Conservation (phyloP, 2,113 vertebrate species). For the Petaurus breviceps region DNA sequence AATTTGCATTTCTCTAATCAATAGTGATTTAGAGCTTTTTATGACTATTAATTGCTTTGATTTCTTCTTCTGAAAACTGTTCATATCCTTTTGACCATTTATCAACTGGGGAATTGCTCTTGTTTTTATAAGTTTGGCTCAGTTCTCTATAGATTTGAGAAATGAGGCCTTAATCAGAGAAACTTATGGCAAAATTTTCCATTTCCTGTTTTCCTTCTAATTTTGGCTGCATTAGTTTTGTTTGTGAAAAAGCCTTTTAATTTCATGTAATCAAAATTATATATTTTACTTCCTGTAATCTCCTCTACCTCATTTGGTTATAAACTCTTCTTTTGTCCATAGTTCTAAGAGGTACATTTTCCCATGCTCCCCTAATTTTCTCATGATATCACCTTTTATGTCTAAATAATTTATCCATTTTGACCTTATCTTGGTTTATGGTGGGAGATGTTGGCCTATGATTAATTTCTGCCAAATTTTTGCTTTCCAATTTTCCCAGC, state of each 20-base stretch:
- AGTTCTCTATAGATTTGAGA: background rate
- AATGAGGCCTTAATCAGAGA: background rate
- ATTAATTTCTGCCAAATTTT: background rate
- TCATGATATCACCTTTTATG: background rate
- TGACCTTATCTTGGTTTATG: background rate
- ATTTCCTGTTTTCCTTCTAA: background rate
- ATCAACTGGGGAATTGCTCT: background rate
- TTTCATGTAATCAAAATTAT: background rate
- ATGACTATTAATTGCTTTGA: background rate
- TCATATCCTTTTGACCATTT: background rate
- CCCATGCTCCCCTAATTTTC: background rate
- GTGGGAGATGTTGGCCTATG: background rate
- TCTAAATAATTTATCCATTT: background rate
- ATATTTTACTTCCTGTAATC: background rate
- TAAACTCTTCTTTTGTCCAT: background rate
- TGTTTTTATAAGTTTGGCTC: background rate
- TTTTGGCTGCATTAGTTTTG: background rate
- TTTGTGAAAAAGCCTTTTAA: background rate
- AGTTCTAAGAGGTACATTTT: background rate
- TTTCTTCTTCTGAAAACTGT: background rate
- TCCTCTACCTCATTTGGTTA: background rate
- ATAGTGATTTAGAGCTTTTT: background rate
- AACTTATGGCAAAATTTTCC: background rate
- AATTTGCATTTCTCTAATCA: background rate
- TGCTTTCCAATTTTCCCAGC: background rate